Evolutionary conservation across 2,797 vertebrate genomes (phyloP).

Genomic region (Calcarius lapponicus): DNA sequence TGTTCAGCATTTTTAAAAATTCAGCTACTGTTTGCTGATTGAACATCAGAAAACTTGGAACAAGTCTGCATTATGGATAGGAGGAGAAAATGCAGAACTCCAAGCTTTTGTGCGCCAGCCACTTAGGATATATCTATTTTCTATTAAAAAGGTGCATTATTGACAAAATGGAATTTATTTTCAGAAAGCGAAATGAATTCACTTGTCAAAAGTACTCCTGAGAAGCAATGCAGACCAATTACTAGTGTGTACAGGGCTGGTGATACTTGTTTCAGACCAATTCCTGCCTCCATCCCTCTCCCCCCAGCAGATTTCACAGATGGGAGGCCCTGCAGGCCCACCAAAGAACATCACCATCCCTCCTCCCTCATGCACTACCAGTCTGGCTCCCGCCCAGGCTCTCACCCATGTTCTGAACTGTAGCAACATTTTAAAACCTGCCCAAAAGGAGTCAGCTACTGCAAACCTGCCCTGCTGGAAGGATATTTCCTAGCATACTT

Average conservation of each 20-base stretch:
- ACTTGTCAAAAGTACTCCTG: background rate
- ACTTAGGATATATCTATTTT: background rate
- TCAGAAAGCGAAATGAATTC: background rate
- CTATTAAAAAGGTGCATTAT: background rate
- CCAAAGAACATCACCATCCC: background rate
- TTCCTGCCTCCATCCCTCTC: accelerated
- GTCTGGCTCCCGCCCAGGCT: background rate
- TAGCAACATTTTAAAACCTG: background rate
- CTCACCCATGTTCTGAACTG: background rate
- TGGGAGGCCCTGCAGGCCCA: background rate
- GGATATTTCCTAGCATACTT: background rate
- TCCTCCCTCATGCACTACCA: background rate
- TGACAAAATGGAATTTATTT: background rate
- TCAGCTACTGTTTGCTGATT: background rate
- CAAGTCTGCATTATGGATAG: background rate
- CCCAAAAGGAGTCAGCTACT: background rate
- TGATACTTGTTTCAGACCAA: background rate
- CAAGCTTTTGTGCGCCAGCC: background rate
- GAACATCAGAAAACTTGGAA: background rate
- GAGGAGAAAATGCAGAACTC: background rate
- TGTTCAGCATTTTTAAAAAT: background rate
- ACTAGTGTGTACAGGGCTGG: background rate
- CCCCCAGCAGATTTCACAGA: background rate
- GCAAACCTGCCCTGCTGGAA: background rate
- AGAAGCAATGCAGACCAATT: background rate